phyloP scores from a whole-genome alignment of 2,888 invertebrate species.

The Conomelus anceps region DNA sequence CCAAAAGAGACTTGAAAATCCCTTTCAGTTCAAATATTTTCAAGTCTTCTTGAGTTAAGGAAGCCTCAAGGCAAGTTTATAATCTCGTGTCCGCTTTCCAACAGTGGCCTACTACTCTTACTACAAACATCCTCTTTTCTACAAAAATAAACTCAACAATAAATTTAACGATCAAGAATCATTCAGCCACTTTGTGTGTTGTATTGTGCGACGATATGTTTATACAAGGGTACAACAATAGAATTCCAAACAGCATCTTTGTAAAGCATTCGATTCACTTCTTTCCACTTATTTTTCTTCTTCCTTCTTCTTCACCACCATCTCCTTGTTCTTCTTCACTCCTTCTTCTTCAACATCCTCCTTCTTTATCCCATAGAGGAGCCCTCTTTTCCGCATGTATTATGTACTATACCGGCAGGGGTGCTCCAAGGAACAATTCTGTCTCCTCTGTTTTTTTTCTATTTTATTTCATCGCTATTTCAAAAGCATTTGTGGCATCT shows the following conservation, averaged over 20 bases:
- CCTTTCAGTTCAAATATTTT: too few relatives aligned
- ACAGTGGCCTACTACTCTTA: too few relatives aligned
- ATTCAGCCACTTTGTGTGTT: neutral
- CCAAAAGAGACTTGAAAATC: too few relatives aligned
- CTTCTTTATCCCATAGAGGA: neutral
- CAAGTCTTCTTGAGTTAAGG: too few relatives aligned
- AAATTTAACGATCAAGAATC: neutral
- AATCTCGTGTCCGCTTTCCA: too few relatives aligned
- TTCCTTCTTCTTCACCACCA: neutral
- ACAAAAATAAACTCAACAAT: neutral
- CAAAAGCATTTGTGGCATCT: neutral
- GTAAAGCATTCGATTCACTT: neutral
- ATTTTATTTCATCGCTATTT: neutral
- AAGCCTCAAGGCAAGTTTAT: too few relatives aligned
- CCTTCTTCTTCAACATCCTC: neutral
- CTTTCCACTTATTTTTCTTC: neutral
- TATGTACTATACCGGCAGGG: neutral
- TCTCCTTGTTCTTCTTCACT: neutral
- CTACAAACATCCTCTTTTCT: too few relatives aligned
- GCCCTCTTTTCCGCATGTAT: neutral
- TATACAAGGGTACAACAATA: neutral
- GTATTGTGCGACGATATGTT: neutral
- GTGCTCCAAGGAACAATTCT: neutral
- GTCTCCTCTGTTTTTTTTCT: neutral
- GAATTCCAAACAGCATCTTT: neutral